phyloP scores from a whole-genome alignment of 1,140 invertebrate species.

The Andrena cerasifolii region DNA sequence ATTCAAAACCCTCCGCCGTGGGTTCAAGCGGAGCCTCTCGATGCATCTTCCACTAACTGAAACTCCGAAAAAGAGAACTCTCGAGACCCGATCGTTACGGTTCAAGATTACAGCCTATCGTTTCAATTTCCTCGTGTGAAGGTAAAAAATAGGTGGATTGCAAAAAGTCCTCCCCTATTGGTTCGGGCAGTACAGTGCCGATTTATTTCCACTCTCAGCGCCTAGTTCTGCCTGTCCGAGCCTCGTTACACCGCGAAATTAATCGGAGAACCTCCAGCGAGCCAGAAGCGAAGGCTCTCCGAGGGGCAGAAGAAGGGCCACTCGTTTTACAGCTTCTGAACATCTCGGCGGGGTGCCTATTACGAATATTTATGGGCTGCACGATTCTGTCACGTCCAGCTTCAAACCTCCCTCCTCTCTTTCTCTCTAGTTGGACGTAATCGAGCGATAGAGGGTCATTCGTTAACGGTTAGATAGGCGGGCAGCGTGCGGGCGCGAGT shows the following conservation, averaged over 20 bases:
- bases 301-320: conserved; percentile 20
- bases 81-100: too few species aligned
- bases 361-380: conserved; percentile 45
- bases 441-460: conserved; percentile 40
- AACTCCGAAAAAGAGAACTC: too few species aligned
- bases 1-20: neutral
- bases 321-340: conserved; percentile 46
- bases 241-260: conserved; percentile 5
- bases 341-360: conserved; percentile 36
- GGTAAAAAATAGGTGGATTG: too few species aligned
- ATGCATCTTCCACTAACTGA: too few species aligned
- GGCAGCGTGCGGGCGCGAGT: conserved; percentile 2
- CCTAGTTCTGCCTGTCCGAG: neutral
- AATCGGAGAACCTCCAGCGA: conserved; percentile 5
- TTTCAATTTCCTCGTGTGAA: too few species aligned
- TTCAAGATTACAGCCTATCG: too few species aligned
- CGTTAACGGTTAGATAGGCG: conserved; percentile 48
- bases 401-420: conserved; percentile 1
- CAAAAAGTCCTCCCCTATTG: neutral
- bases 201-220: neutral
- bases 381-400: conserved; percentile 35
- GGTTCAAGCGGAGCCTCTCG: neutral
- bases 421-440: conserved; percentile 10
- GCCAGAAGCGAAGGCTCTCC: neutral
- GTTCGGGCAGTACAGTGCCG: neutral